Conservation (phyloP, 2,113 vertebrate genomes). For the Melanerpes aurifrons region DNA sequence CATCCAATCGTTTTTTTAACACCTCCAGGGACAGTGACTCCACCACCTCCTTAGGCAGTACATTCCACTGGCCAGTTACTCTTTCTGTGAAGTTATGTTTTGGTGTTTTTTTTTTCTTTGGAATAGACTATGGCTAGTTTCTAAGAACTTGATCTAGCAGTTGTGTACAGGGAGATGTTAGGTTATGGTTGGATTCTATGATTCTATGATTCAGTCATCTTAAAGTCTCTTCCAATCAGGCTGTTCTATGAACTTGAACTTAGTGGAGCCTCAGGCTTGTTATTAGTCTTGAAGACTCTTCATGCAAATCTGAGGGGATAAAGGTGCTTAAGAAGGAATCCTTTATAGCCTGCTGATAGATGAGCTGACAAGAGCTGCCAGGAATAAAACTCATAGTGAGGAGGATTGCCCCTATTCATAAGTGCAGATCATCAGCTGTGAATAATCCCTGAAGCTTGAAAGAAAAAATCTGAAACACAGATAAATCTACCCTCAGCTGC, state of each 20-base stretch:
- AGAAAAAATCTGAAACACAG: neutral
- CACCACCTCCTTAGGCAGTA: too few relatives aligned
- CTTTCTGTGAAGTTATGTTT: neutral
- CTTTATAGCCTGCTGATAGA: neutral
- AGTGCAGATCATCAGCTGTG: neutral
- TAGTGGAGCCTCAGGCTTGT: neutral
- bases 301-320: neutral
- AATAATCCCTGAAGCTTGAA: neutral
- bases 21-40: too few relatives aligned
- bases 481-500: neutral
- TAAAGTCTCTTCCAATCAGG: too few relatives aligned
- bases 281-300: neutral
- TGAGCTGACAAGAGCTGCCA: neutral
- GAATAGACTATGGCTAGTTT: neutral
- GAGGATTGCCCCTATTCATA: neutral
- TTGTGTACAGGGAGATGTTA: too few relatives aligned
- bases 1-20: too few relatives aligned
- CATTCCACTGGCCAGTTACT: too few relatives aligned
- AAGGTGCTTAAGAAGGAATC: neutral
- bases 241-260: neutral
- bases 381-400: neutral
- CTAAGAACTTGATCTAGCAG: neutral
- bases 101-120: neutral
- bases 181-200: too few relatives aligned
- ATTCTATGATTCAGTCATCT: too few relatives aligned